Evolutionary conservation across 2,888 invertebrate genomes (phyloP).

Genomic region (Conomelus anceps): DNA sequence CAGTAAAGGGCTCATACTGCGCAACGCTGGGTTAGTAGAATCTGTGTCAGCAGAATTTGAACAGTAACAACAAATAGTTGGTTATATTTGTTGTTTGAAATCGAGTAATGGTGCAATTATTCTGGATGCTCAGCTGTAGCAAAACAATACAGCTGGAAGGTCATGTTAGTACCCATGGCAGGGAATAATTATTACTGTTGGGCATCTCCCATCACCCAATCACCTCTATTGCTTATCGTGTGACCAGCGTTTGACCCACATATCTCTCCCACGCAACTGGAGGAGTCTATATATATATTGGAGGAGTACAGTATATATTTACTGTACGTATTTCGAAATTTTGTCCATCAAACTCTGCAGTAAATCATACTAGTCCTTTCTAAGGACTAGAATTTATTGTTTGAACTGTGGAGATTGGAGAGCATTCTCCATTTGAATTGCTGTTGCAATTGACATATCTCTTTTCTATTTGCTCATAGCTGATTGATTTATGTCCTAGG

Average conservation of each 20-base stretch:
- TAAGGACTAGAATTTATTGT: background rate
- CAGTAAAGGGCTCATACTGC: background rate
- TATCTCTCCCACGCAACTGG: background rate
- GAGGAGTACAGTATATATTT: background rate
- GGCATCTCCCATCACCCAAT: background rate
- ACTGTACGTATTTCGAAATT: background rate
- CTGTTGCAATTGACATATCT: background rate
- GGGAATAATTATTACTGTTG: background rate
- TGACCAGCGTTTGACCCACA: background rate
- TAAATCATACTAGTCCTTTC: background rate
- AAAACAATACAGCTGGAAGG: background rate
- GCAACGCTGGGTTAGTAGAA: background rate
- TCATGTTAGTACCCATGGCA: background rate
- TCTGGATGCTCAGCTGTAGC: background rate
- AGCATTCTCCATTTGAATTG: background rate
- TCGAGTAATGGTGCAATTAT: background rate
- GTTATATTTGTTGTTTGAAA: background rate
- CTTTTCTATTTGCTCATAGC: background rate
- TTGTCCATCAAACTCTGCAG: background rate
- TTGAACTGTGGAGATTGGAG: background rate
- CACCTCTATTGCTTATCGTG: background rate
- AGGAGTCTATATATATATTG: background rate
- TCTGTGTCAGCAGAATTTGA: background rate
- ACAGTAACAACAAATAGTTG: background rate
- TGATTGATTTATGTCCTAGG: background rate